Evolutionary conservation across 2,888 invertebrate genomes (phyloP), one percentile per base, ranked within the genome.

Genomic region (Atrina japonica): DNA sequence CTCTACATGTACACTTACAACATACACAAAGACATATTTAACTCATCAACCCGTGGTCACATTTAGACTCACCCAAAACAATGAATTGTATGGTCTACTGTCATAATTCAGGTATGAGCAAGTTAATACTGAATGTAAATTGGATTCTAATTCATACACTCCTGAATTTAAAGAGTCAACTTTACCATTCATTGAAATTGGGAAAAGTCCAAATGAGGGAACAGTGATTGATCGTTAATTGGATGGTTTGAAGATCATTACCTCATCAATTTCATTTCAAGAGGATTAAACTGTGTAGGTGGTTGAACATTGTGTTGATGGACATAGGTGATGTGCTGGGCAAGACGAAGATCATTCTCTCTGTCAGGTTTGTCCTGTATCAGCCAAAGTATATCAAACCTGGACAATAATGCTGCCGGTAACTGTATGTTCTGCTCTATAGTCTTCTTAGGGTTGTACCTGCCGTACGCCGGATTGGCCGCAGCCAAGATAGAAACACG

Each of bases 381-480:
- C 30, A 99, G 93, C 98, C 98, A 99, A 1, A 99, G 93, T 50
- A 99, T 92, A 91, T 99, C 98, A 90, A 98, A 99, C 81, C 99
- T 94, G 1, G 99, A 99, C 18, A 99, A 93, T 41, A 99, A 92
- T 0, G 99, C 99, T 9, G 99, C 99, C 0, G 99, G 99, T 73
- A 99, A 92, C 90, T 98, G 97, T 64, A 99, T 96, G 91, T 99
- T 99, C 91, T 99, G 98, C 89, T 99, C 98, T 74, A 99, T 80
- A 2, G 96, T 94, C 65, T 96, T 94, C 88, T 96, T 96, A 0
- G 97, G 96, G 92, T 99, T 99, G 93, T 99, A 99, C 70, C 98
- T 94, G 7, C 99, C 99, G 91, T 96, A 99, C 1, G 98, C 98
- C 1, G 99, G 99, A 93, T 99, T 99, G 1, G 99, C 99, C 3